phyloP scores from a whole-genome alignment of 37 sponge, comb jelly and placozoan genomes.

The Aphrocallistes beatrix region DNA sequence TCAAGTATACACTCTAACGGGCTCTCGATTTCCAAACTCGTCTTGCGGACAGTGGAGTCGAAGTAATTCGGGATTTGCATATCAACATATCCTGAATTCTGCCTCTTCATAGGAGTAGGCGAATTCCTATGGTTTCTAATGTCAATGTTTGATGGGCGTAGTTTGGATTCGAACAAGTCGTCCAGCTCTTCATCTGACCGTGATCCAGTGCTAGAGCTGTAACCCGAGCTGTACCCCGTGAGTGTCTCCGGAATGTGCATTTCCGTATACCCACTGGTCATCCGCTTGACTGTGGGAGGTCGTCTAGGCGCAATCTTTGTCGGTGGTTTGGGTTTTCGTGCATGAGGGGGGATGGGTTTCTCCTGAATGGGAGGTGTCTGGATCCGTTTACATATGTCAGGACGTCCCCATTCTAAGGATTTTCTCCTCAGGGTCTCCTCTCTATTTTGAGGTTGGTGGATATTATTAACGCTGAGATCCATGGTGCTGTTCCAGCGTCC shows the following conservation, averaged over 20 bases:
- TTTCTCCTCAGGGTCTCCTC: background rate
- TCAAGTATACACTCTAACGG: background rate
- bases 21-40: background rate
- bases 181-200: background rate
- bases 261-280: background rate
- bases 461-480: background rate
- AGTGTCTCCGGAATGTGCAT: background rate
- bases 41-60: background rate
- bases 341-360: background rate
- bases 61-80: background rate
- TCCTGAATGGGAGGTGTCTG: background rate
- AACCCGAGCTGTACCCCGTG: background rate
- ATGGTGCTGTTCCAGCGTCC: background rate
- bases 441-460: background rate
- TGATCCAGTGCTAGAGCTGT: background rate
- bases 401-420: background rate
- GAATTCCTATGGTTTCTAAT: background rate
- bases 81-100: background rate
- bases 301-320: background rate
- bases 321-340: background rate
- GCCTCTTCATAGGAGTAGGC: background rate
- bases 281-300: background rate
- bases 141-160: background rate
- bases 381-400: background rate
- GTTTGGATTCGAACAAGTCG: background rate